phyloP scores from a whole-genome alignment of 2,113 vertebrate genomes.

The Cromileptes altivelis region DNA sequence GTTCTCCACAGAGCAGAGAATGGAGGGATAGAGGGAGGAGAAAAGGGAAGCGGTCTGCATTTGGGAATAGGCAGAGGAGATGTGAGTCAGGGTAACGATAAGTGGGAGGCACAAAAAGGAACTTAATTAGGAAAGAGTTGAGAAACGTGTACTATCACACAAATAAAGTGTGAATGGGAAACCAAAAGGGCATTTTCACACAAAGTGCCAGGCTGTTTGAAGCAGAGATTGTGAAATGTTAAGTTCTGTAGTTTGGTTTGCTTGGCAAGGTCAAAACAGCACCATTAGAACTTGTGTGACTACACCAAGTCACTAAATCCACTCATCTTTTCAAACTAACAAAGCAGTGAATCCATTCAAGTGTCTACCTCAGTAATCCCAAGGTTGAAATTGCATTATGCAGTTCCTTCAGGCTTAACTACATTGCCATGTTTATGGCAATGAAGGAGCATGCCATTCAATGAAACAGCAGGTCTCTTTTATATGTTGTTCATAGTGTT shows the following conservation, averaged over 20 bases:
- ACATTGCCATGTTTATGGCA: background rate
- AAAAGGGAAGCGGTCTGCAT: background rate
- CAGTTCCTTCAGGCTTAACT: background rate
- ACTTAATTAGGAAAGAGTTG: background rate
- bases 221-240: background rate
- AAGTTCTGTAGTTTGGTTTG: background rate
- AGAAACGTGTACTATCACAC: background rate
- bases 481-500: background rate
- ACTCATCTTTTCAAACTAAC: background rate
- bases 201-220: background rate
- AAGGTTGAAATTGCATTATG: background rate
- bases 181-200: background rate
- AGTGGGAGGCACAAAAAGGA: conserved; percentile 13
- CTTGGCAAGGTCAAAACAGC: background rate
- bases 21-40: conserved; percentile 29
- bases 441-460: background rate
- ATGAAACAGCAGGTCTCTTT: background rate
- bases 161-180: background rate
- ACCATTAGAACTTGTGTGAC: background rate
- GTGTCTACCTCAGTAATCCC: background rate
- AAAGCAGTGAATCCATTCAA: background rate
- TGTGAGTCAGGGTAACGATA: conserved; percentile 10
- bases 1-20: conserved; percentile 26
- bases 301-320: background rate
- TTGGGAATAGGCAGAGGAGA: conserved; percentile 16